Evolutionary conservation across 2,797 vertebrate genomes (phyloP).

Genomic region (Aplochiton taeniatus): DNA sequence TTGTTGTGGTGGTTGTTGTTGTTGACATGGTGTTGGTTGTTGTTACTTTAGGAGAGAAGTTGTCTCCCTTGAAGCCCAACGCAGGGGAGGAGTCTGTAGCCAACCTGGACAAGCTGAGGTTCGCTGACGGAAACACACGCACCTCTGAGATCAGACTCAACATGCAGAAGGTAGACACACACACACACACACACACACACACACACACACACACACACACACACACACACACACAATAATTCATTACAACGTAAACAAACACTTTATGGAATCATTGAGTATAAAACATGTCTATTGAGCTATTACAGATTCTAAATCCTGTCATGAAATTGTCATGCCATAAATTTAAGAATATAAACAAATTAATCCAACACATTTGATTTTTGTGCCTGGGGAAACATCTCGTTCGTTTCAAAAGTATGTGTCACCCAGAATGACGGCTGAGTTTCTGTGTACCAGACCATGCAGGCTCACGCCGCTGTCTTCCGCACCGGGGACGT

Average conservation of each 20-base stretch:
- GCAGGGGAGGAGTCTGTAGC: slow-evolving; percentile 86
- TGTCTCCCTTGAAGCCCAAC: slow-evolving; percentile 78
- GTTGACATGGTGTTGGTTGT: no score
- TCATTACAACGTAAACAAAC: no score
- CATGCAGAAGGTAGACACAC: slow-evolving; percentile 82
- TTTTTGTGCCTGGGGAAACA: no score
- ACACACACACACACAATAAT: no score
- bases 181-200: background rate
- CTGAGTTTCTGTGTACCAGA: background rate
- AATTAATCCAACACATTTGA: no score
- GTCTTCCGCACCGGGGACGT: slow-evolving; percentile 84
- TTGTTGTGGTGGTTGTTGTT: no score
- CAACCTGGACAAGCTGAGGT: slow-evolving; percentile 84
- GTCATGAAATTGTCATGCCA: no score
- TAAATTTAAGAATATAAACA: no score
- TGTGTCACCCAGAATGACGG: no score
- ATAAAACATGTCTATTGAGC: no score
- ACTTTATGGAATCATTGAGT: slow-evolving; percentile 24
- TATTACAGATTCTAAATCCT: no score
- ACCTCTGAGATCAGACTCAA: slow-evolving; percentile 82
- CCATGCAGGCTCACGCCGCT: slow-evolving; percentile 85
- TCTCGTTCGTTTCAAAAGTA: no score
- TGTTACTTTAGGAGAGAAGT: slow-evolving; percentile 71
- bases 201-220: background rate
- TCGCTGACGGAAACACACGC: slow-evolving; percentile 76